phyloP scores from a whole-genome alignment of 2,888 invertebrate species.

The Cynaeus angustus region DNA sequence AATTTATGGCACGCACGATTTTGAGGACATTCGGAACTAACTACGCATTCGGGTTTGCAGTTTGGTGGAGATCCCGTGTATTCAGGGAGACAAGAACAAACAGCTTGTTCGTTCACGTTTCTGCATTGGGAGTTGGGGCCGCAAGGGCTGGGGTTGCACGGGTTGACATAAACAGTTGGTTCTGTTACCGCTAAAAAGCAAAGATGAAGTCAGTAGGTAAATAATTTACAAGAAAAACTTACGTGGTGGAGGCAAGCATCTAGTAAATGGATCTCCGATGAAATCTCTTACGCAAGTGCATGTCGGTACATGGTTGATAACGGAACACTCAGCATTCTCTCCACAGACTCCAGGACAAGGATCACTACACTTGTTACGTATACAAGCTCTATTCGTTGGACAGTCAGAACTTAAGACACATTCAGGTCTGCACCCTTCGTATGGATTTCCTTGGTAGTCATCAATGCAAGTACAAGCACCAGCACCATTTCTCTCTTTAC shows the following conservation, averaged over 20 bases:
- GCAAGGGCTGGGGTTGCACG: constrained; percentile 84
- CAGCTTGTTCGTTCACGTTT: constrained; percentile 79
- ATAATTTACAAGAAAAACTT: constrained; percentile 46
- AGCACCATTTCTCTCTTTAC: constrained; percentile 84
- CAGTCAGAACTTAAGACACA: constrained; percentile 91
- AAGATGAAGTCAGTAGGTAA: background rate
- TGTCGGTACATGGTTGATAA: constrained; percentile 89
- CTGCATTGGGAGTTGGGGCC: constrained; percentile 84
- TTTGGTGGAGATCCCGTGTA: constrained; percentile 83
- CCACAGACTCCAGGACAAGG: constrained; percentile 93
- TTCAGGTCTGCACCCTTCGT: constrained; percentile 90
- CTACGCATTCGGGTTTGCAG: constrained; percentile 85
- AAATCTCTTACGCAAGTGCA: constrained; percentile 85
- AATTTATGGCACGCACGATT: constrained; percentile 84
- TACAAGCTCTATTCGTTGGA: constrained; percentile 86
- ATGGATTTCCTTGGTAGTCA: constrained; percentile 89
- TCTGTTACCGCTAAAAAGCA: constrained; percentile 59
- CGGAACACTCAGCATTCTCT: constrained; percentile 86
- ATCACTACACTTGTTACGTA: constrained; percentile 87
- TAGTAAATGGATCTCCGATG: constrained; percentile 83
- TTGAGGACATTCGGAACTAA: constrained; percentile 83
- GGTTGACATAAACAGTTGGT: constrained; percentile 71
- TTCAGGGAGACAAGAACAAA: constrained; percentile 82
- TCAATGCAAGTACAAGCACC: constrained; percentile 87
- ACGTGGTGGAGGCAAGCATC: constrained; percentile 70